These are phyloP conservation scores for Lysandra coridon DNA, from an alignment of 2,888 invertebrate genomes.

Conservation along the genomic window DNA sequence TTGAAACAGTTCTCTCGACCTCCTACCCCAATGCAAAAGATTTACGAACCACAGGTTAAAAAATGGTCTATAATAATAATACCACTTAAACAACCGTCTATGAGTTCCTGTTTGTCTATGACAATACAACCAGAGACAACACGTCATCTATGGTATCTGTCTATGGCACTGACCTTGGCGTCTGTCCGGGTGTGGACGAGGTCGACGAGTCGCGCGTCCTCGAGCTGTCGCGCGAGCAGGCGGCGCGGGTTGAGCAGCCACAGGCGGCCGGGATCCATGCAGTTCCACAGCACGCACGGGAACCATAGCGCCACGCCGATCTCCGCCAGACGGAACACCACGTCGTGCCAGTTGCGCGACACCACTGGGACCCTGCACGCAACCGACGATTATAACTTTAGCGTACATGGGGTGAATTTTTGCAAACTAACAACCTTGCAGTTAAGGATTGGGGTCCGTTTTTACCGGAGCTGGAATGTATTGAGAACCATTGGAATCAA, in stretches of 20 bases:
- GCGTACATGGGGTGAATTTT: too few species aligned
- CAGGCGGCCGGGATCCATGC: constrained; percentile 94
- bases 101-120: neutral
- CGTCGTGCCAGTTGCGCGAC: constrained; percentile 95
- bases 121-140: neutral
- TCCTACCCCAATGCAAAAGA: too few species aligned
- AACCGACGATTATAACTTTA: too few species aligned
- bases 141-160: neutral
- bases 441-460: too few species aligned
- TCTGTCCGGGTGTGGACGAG: constrained; percentile 57
- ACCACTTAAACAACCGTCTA: neutral
- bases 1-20: too few species aligned
- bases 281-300: constrained; percentile 97
- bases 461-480: too few species aligned
- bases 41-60: too few species aligned
- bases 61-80: too few species aligned
- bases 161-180: constrained; percentile 59
- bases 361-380: constrained; percentile 89
- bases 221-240: constrained; percentile 85
- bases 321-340: constrained; percentile 94
- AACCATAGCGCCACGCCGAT: constrained; percentile 97
- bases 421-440: too few species aligned
- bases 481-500: too few species aligned
- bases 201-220: constrained; percentile 77
- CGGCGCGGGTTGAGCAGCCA: constrained; percentile 96